Base-by-base conservation (phyloP, 1,140 invertebrate genomes). In the Venturia canescens region DNA sequence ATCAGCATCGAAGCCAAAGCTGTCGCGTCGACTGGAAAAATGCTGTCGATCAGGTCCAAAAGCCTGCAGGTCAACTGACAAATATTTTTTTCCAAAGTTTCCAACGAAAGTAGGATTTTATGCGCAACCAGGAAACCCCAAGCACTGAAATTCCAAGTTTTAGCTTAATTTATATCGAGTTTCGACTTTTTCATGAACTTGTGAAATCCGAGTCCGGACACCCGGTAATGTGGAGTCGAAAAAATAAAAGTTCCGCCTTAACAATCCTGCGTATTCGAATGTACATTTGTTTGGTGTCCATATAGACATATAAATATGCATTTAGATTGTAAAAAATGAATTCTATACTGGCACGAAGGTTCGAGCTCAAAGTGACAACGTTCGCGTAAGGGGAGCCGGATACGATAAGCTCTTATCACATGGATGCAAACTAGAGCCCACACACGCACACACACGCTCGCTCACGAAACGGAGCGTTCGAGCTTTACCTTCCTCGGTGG, bases 331-430 rank as follows among this genome's bases (percentile, higher is more conserved):
- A 13, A 63, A 63, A 63, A 63, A 63, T 18, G 23, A 69, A 69
- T 69, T 16, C 29, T 69, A 31, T 69, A 31, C 27, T 29, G 66
- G 29, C 5, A 1, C 13, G 27, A 69, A 69, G 66, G 66, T 31
- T 69, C 27, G 66, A 69, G 66, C 26, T 13, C 29, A 31, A 81
- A 86, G 85, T 87, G 84, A 82, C 83, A 84, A 84, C 81, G 82
- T 86, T 82, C 29, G 82, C 78, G 86, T 83, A 87, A 89, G 87
- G 86, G 84, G 87, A 89, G 87, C 89, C 87, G 89, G 89, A 90
- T 90, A 89, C 83, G 90, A 91, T 91, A 91, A 90, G 85, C 79
- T 83, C 80, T 88, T 91, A 90, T 90, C 89, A 85, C 84, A 79
- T 70, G 38, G 72, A 83, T 71, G 87, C 87, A 81, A 79, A 86